These are phyloP conservation scores for Megalurothrips usitatus DNA, from an alignment of 2,888 invertebrate species.

Conservation along the genomic window DNA sequence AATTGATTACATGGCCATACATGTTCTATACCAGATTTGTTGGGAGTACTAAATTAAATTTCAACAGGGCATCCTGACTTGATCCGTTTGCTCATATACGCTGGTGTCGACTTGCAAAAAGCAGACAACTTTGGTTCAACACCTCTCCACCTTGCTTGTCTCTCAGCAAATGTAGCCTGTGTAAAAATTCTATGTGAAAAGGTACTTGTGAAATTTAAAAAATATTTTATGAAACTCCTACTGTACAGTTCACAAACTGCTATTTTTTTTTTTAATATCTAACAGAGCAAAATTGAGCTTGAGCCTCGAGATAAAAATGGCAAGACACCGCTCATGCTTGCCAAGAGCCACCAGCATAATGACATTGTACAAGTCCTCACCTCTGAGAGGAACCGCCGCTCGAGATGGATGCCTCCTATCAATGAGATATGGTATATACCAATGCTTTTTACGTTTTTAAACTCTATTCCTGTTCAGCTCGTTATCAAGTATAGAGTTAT, in stretches of 20 bases:
- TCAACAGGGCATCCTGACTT: conserved; percentile 68
- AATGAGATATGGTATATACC: conserved; percentile 68
- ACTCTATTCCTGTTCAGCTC: conserved; percentile 36
- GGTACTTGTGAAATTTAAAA: conserved; percentile 46
- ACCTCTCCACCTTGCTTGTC: conserved; percentile 81
- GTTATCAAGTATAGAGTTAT: not conserved
- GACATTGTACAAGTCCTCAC: conserved; percentile 78
- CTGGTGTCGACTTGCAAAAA: conserved; percentile 83
- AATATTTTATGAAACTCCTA: conserved; percentile 36
- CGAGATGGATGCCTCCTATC: conserved; percentile 81
- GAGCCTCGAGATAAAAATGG: conserved; percentile 87
- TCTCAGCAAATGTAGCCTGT: conserved; percentile 81
- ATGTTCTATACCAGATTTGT: not conserved
- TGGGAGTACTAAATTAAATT: not conserved
- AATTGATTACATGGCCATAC: not conserved
- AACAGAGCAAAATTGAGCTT: conserved; percentile 75
- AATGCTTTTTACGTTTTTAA: conserved; percentile 26
- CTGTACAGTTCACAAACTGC: not conserved
- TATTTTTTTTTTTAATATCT: conserved; percentile 25
- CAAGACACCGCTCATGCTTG: conserved; percentile 85
- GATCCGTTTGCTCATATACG: conserved; percentile 81
- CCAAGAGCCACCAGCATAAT: conserved; percentile 80
- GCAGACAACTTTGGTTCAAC: conserved; percentile 91
- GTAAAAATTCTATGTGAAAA: conserved; percentile 85
- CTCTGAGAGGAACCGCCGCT: conserved; percentile 70